Base-by-base conservation (phyloP, 2,113 vertebrate genomes). In the Amia ocellicauda region DNA sequence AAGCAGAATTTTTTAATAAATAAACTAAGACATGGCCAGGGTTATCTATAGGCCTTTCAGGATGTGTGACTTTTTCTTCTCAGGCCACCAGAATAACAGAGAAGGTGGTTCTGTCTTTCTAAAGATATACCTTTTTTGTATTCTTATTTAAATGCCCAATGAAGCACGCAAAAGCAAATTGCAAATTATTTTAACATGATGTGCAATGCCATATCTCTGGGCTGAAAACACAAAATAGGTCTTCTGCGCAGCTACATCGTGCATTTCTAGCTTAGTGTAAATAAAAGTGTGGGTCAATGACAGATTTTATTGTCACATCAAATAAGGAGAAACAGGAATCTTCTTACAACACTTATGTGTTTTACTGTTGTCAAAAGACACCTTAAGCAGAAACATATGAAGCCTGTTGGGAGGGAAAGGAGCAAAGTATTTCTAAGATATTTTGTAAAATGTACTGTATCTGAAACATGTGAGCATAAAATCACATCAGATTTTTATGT, bases 321-420 rank as follows among this genome's bases (percentile, higher is more conserved):
- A 58, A 58, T 20, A 20, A 47, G 45, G 13, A 47, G n/a, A 47
- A 47, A 14, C 43, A 47, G 31, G 13, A 26, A 45, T 49, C 17
- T 62, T 62, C 29, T 27, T 52, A 36, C 26, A 28, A 20, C 47
- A 23, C 27, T 22, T 62, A n/a, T 13, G 40, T 61, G 9, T 16
- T 49, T 49, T 49, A 3, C n/a, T 49, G 2, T 24, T n/a, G 58
- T 60, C 24, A 2, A 23, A 19, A 47, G 27, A 5, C 28, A 52
- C 45, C 4, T 29, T 51, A 51, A 62, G 47, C 47, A 62, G 47
- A 22, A 52, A 51, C 45, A 29, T 1, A 62, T 62, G 20, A 47
- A 17, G n/a, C n/a, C 45, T 47, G 7, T 47, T 47, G 45, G 45
- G 45, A 47, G 45, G 45, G 11, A 47, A 16, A 47, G 45, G 45